Base-by-base conservation (phyloP, 2,797 vertebrate genomes). In the Discoglossus pictus region DNA sequence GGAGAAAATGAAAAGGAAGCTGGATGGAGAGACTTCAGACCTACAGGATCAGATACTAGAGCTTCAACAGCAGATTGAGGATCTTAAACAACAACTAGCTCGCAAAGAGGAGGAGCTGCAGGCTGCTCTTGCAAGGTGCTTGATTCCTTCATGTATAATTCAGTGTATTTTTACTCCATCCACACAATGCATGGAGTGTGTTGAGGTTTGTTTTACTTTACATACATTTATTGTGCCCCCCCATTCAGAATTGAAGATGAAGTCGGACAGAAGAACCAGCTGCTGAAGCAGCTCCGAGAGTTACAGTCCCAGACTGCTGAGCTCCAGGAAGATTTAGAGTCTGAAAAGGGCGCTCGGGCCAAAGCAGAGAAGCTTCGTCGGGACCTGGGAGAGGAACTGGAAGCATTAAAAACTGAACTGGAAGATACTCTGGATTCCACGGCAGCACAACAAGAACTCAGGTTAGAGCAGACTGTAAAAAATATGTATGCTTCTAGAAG, bases 371-470 rank as follows among this genome's bases (percentile, higher is more conserved):
- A 94, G 75, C 93, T 94, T 80, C 90, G 90, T 27, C 74, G 93
- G 4, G 94, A 96, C 82, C 85, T 96, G 16, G 84, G 93, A 0
- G 94, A 96, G 79, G 94, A 96, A 78, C 81, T 96, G 75, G 94
- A 96, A 79, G 94, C 94, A 0, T 82, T 96, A 46, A 90, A 90
- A 63, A 91, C 93, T 0, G 94, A 96, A 76, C 84, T 96, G 8
- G 93, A 96, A 75, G 94, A 96, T 78, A 94, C 93, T 0, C 77
- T 96, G 65, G 94, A 95, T 76, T 94, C 93, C 27, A 96, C 94
- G 3, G 94, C 93, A 0, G 84, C 93, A 0, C 94, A 96, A 80
- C 93, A 94, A 78, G 94, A 96, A 75, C 89, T 96, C 13, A 86
- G 94, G 94, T 93, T 43, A 80, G 70, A n/a, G 25, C 16, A 11